Percentiles rank a stretch among this genome's conserved stretches.
These are phyloP conservation scores for Hippopotamyrus pictus DNA, from an alignment of 2,797 vertebrate species.

Conservation along the genomic window DNA sequence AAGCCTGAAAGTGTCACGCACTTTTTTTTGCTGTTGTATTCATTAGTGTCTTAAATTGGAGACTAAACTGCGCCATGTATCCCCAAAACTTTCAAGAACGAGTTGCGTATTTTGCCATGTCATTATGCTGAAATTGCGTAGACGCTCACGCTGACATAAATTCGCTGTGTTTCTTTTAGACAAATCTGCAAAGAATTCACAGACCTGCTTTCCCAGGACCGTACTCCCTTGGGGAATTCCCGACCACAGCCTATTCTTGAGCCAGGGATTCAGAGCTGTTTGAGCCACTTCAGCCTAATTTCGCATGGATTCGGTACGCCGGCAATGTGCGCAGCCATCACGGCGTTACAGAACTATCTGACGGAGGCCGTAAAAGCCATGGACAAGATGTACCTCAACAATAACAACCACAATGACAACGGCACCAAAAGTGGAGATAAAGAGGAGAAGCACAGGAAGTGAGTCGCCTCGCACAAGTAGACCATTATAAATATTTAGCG, in stretches of 20 bases:
- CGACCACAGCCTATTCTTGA: slow-evolving; percentile 95
- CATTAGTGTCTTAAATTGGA: background rate
- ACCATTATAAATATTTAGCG: slow-evolving; percentile 64
- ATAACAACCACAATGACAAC: slow-evolving; percentile 95
- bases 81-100: background rate
- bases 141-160: slow-evolving; percentile 26
- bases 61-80: background rate
- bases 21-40: background rate
- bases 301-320: slow-evolving; percentile 97
- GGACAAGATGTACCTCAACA: slow-evolving; percentile 99
- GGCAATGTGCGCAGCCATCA: slow-evolving; percentile 93
- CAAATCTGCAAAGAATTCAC: slow-evolving; percentile 99
- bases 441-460: slow-evolving; percentile 99
- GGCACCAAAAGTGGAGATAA: slow-evolving; percentile 94
- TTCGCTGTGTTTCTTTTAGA: slow-evolving; percentile 59
- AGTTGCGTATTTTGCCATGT: background rate
- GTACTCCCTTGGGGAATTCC: slow-evolving; percentile 94
- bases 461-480: slow-evolving; percentile 58
- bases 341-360: slow-evolving; percentile 99
- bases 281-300: slow-evolving; percentile 99
- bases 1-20: background rate
- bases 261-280: slow-evolving; percentile 97
- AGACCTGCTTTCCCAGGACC: slow-evolving; percentile 98
- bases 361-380: slow-evolving; percentile 99
- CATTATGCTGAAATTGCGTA: background rate